Evolutionary conservation across 1,140 invertebrate genomes (phyloP).

Genomic region (Daktulosphaira vitifoliae): DNA sequence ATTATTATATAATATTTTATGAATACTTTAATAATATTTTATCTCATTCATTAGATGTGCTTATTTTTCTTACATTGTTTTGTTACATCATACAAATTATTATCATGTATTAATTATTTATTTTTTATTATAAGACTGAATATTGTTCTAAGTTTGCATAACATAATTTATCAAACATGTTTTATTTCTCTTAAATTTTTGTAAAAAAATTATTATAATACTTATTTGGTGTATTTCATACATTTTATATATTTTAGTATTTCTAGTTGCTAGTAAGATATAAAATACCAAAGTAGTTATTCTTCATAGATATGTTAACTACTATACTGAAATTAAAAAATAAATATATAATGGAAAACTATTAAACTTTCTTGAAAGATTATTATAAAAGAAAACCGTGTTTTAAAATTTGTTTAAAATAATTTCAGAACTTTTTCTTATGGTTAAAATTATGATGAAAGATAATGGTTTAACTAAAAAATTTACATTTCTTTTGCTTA

Average conservation of each 20-base stretch:
- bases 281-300: constrained; percentile 11
- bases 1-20: constrained; percentile 26
- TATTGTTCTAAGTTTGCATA: constrained; percentile 30
- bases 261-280: constrained; percentile 12
- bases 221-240: background rate
- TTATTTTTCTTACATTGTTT: constrained; percentile 32
- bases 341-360: too few relatives aligned
- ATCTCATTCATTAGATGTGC: constrained; percentile 32
- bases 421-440: too few relatives aligned
- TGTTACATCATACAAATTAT: constrained; percentile 32
- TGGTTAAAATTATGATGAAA: too few relatives aligned
- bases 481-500: too few relatives aligned
- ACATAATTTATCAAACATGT: constrained; percentile 10
- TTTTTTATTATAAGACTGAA: constrained; percentile 33
- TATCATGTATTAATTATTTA: constrained; percentile 34
- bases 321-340: background rate
- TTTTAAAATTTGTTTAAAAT: too few relatives aligned
- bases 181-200: constrained; percentile 9
- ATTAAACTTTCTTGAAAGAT: too few relatives aligned
- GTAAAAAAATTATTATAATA: background rate
- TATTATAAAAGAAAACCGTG: too few relatives aligned
- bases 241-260: constrained; percentile 9
- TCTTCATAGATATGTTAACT: constrained; percentile 1
- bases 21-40: constrained; percentile 28
- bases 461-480: too few relatives aligned